Evolutionary conservation across 2,888 invertebrate genomes (phyloP), one percentile per base, ranked within the genome.

Genomic region (Euproctis similis): DNA sequence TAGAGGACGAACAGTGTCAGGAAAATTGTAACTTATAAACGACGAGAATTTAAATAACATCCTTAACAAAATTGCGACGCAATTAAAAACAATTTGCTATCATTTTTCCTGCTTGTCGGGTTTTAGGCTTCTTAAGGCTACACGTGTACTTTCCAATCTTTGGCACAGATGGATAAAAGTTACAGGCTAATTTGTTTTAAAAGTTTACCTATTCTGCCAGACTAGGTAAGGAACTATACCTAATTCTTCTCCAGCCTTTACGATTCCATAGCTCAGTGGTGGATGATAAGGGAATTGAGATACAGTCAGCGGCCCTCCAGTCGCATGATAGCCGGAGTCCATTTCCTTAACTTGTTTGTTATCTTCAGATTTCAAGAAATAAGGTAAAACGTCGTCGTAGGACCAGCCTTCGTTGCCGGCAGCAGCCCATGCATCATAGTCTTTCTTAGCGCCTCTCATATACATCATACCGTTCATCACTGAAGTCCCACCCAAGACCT

Each of bases 401-500:
- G 90, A 88, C 97, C 97, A 97, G 26, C 95, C 96, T 7, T 90
- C 87, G 68, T 94, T 95, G 5, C 97, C 97, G 35, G 90, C 86
- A 0, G 87, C 89, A 0, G 92, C 93, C 97, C 96, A 97, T 36
- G 88, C 87, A 62, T 97, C 94, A 73, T 91, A 97, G 74, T 97
- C 97, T 36, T 89, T 89, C 12, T 91, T 88, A 32, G 95, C 91
- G 1, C 97, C 97, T 12, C 97, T 87, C 44, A 97, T 93, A 72
- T 97, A 97, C 89, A 94, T 96, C 97, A 97, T 97, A 11, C 97
- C 97, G 71, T 97, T 97, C 84, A 97, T 88, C 0, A 95, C 94
- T 8, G 96, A 96, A 1, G 95, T 96, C 0, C 97, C 97, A 4
- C 97, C 97, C 6, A 96, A 74, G 0, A 94, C 94, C 92, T 92